Conservation (phyloP, 2,113 vertebrate genomes). For the Oenanthe oenanthe region DNA sequence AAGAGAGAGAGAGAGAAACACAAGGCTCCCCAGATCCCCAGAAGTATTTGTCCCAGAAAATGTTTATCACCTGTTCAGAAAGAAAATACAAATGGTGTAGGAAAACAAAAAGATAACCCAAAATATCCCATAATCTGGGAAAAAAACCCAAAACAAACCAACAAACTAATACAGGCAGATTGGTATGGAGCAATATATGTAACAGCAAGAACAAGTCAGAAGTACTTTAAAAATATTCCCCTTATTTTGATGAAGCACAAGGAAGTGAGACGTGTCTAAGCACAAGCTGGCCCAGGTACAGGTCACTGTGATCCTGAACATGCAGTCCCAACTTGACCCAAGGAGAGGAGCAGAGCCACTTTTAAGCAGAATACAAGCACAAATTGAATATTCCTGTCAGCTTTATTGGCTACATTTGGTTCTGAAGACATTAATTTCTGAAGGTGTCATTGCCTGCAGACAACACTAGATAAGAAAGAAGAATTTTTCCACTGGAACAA, state of each 20-base stretch:
- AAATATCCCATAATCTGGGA: not conserved
- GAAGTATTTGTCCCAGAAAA: not conserved
- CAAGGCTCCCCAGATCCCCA: not conserved
- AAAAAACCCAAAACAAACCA: not conserved
- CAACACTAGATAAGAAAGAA: conserved; percentile 30
- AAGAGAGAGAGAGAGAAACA: not conserved
- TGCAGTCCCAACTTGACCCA: not conserved
- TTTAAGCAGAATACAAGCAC: not conserved
- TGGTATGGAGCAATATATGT: not conserved
- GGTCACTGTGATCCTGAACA: not conserved
- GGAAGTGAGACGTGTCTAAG: not conserved
- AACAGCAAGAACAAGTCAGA: not conserved
- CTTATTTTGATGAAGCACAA: not conserved
- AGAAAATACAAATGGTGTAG: not conserved
- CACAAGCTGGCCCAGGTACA: not conserved
- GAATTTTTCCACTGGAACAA: conserved; percentile 24
- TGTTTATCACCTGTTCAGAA: not conserved
- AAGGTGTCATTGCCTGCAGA: conserved; percentile 31
- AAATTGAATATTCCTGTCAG: not conserved
- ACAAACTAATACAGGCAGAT: not conserved
- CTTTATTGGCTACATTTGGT: not conserved
- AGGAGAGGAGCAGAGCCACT: not conserved
- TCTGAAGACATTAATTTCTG: conserved; percentile 17
- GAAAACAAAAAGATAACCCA: not conserved
- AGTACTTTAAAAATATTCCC: not conserved